These are phyloP conservation scores for Lepus europaeus DNA, from an alignment of 2,113 vertebrate genomes.

Conservation along the genomic window DNA sequence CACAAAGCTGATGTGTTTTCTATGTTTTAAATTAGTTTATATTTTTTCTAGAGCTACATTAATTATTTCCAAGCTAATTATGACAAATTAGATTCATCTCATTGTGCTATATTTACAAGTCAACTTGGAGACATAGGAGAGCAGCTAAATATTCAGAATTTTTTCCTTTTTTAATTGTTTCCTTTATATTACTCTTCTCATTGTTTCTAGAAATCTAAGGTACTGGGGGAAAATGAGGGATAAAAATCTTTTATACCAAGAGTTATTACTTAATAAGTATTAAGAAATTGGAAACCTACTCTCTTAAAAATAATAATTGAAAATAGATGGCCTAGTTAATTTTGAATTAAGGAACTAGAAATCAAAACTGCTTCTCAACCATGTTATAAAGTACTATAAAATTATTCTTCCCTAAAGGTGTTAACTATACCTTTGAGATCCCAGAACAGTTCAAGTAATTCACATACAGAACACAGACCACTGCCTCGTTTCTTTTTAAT, in stretches of 20 bases:
- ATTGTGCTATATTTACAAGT: slow-evolving; percentile 50
- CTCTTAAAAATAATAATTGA: neutral
- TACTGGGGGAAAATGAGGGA: neutral
- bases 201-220: slow-evolving; percentile 56
- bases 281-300: slow-evolving; percentile 52
- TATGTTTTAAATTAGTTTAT: slow-evolving; percentile 50
- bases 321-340: slow-evolving; percentile 14
- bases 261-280: slow-evolving; percentile 33
- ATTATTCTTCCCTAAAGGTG: slow-evolving; percentile 21
- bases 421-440: neutral
- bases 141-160: slow-evolving; percentile 23
- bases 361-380: slow-evolving; percentile 30
- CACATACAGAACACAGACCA: neutral
- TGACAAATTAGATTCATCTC: slow-evolving; percentile 61
- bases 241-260: neutral
- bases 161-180: slow-evolving; percentile 58
- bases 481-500: neutral
- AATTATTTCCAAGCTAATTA: slow-evolving; percentile 64
- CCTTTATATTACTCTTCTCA: slow-evolving; percentile 46
- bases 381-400: slow-evolving; percentile 48
- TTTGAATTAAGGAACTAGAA: slow-evolving; percentile 44
- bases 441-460: slow-evolving; percentile 48
- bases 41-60: slow-evolving; percentile 61
- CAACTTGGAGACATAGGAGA: slow-evolving; percentile 61
- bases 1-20: neutral